phyloP scores from a whole-genome alignment of 2,113 vertebrate species.

The Amia ocellicauda region DNA sequence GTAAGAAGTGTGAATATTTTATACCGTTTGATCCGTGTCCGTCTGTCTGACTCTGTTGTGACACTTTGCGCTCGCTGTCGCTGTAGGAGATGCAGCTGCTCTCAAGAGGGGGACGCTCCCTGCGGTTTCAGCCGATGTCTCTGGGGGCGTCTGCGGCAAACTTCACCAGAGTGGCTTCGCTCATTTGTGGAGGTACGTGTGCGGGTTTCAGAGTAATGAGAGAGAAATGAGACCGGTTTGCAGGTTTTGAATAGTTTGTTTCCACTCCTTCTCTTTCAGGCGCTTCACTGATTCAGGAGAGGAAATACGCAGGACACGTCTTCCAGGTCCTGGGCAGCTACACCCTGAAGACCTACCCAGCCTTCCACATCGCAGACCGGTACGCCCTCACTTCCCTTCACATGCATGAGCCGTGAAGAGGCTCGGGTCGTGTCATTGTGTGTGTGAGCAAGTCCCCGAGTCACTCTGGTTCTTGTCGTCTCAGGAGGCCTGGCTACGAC shows the following conservation, averaged over 20 bases:
- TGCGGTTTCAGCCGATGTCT: slow-evolving; percentile 75
- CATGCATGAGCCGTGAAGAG: not conserved
- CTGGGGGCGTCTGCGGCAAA: slow-evolving; percentile 76
- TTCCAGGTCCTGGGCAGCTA: slow-evolving; percentile 54
- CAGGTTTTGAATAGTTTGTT: not conserved
- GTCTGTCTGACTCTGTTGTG: too few species aligned
- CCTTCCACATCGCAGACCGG: slow-evolving; percentile 68
- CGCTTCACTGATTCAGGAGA: slow-evolving; percentile 58
- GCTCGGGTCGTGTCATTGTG: not conserved
- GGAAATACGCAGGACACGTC: slow-evolving; percentile 54
- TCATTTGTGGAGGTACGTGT: slow-evolving; percentile 79
- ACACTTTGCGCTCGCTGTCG: slow-evolving; percentile 23
- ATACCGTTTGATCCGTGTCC: not conserved
- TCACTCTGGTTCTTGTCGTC: slow-evolving; percentile 27
- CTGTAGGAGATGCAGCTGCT: slow-evolving; percentile 73
- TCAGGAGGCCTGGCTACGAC: slow-evolving; percentile 65
- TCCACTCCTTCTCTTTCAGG: slow-evolving; percentile 40
- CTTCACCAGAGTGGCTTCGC: slow-evolving; percentile 82
- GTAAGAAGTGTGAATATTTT: slow-evolving; percentile 53
- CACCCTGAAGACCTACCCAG: slow-evolving; percentile 67
- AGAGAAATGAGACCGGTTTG: too few species aligned
- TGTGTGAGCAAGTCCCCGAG: not conserved
- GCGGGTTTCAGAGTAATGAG: not conserved
- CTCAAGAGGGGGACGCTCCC: slow-evolving; percentile 63
- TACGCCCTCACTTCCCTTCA: slow-evolving; percentile 42